A percentile compares a stretch with the other conserved stretches of the same genome.
Evolutionary conservation across 2,797 vertebrate genomes (phyloP).

Genomic region (Otus scops): DNA sequence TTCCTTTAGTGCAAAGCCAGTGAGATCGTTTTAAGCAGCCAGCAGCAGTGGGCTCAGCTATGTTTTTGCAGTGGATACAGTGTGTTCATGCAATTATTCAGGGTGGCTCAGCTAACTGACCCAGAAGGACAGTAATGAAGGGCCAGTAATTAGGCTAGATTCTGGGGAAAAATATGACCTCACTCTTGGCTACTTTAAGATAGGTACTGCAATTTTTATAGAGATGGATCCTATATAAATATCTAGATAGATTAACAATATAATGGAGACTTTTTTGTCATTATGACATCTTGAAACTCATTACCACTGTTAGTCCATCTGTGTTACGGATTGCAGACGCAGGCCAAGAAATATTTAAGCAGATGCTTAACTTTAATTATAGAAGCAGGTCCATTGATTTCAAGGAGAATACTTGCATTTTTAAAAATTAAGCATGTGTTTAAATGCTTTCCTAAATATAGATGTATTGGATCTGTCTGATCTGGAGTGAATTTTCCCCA

Average conservation of each 20-base stretch:
- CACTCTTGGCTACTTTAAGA: neutral
- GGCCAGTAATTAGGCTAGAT: neutral
- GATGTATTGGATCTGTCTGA: neutral
- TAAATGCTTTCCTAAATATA: neutral
- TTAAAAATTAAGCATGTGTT: neutral
- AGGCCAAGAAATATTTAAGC: slow-evolving; percentile 20
- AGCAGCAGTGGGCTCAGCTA: neutral
- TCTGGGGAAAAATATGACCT: neutral
- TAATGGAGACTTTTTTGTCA: slow-evolving; percentile 27
- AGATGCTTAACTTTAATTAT: slow-evolving; percentile 34
- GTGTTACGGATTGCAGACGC: neutral
- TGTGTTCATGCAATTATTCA: neutral
- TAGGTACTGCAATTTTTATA: neutral
- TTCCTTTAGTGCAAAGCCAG: neutral
- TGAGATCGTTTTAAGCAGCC: neutral
- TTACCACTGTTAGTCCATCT: slow-evolving; percentile 50
- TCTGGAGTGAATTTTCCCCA: neutral
- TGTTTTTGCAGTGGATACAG: neutral
- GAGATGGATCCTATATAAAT: neutral
- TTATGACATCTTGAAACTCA: slow-evolving; percentile 7
- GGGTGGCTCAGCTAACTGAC: neutral
- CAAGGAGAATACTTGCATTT: neutral
- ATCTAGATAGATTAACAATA: neutral
- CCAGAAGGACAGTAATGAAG: neutral
- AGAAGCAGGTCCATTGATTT: neutral